Evolutionary conservation across 1,140 invertebrate genomes (phyloP).

Genomic region (Euura saliciscinereae): DNA sequence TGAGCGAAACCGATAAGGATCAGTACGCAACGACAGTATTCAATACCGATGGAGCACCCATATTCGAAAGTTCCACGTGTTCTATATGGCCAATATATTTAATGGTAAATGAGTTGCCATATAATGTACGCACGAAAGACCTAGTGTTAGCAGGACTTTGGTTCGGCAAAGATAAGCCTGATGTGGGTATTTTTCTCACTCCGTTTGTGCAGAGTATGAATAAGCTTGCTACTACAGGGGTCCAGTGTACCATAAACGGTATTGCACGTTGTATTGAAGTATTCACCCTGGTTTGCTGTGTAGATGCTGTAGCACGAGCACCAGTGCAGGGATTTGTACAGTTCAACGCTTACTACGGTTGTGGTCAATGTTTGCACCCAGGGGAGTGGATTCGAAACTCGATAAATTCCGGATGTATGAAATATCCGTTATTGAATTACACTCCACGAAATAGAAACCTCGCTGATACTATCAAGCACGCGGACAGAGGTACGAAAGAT

Average conservation of each 20-base stretch:
- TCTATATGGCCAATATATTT: conserved; percentile 30
- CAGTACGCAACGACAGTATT: conserved; percentile 22
- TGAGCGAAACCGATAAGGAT: conserved; percentile 9
- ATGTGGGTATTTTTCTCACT: conserved; percentile 28
- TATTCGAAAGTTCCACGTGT: conserved; percentile 19
- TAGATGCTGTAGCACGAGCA: too few species aligned
- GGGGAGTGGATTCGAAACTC: conserved; percentile 15
- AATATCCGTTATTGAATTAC: too few species aligned
- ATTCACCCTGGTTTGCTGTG: neutral
- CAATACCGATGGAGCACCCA: conserved; percentile 16
- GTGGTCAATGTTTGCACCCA: conserved; percentile 24
- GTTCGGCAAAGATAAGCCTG: conserved; percentile 24
- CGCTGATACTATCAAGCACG: too few species aligned
- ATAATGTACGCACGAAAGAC: conserved; percentile 16
- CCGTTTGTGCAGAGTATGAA: conserved; percentile 30
- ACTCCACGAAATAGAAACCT: too few species aligned
- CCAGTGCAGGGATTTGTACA: conserved; percentile 25
- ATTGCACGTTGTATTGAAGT: conserved; percentile 20
- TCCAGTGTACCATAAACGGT: conserved; percentile 21
- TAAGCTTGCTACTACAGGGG: conserved; percentile 16
- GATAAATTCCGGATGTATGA: conserved; percentile 17
- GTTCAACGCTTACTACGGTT: conserved; percentile 24
- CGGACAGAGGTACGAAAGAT: too few species aligned
- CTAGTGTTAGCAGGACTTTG: conserved; percentile 26
- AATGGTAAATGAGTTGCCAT: conserved; percentile 27